Evolutionary conservation across 2,113 vertebrate species (phyloP), one percentile per base, ranked within the genome.

Genomic region (Myodes glareolus): DNA sequence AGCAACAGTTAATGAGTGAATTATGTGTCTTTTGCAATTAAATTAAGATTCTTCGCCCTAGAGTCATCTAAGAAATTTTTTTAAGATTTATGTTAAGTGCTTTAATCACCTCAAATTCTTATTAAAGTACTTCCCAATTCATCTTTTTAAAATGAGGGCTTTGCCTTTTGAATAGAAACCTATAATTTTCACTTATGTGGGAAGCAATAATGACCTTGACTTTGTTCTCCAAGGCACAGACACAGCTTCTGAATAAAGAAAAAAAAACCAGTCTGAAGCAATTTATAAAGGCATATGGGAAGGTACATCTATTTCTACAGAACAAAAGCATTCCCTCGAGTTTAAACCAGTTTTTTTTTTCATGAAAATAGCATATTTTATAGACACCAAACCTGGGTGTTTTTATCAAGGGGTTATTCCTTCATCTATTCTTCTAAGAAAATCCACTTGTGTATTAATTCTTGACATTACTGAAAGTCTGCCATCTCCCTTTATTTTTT

Each of bases 401-500:
- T 31, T 10, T 73, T 10, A 50, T 36, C 31, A 81, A 90, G 27
- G 3, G 19, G 7, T 33, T 87, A 55, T 9, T 39, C 13, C 76
- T 87, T 95, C 21, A 52, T 52, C 90, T 91, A 36, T 87, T 96
- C 50, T 93, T 92, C 33, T 76, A 75, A 80, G 36, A 85, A 85
- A 78, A 94, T 75, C 19, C 8, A 61, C 11, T 17, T 33, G 27
- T 47, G 39, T 21, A 45, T 67, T 25, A 67, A 17, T 19, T 5
- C 27, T 29, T 33, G 29, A 8, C 39, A 86, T 33, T 67, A 65
- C 12, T 21, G 27, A 65, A 63, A 33, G 21, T 11, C 9, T 0
- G 9, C 29, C 8, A 47, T 67, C 27, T 47, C 39, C 21, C 3
- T 29, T 65, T 29, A 33, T 45, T 45, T 86, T 21, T 47, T 27